Conservation (phyloP, 2,888 invertebrate genomes). For the Andrena minutula region DNA sequence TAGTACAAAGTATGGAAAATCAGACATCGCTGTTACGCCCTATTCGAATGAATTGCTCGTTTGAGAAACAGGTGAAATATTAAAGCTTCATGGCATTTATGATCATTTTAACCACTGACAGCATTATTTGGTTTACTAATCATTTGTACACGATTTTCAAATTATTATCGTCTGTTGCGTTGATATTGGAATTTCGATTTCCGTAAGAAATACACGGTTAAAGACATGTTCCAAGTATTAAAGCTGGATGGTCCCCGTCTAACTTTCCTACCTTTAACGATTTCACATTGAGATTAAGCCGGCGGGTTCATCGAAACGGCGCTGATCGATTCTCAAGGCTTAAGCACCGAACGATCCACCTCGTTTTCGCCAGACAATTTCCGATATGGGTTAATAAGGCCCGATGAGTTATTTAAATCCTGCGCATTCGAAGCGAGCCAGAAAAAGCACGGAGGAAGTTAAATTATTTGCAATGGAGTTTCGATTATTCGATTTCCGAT, state of each 20-base stretch:
- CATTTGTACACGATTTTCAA: neutral
- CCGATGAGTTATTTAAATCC: slow-evolving; percentile 50
- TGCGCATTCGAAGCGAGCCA: neutral
- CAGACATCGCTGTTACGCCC: neutral
- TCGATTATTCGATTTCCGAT: slow-evolving; percentile 55
- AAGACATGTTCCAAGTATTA: neutral
- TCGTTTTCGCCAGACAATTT: neutral
- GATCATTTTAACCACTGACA: slow-evolving; percentile 12
- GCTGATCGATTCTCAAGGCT: slow-evolving; percentile 1
- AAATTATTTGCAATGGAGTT: slow-evolving; percentile 44
- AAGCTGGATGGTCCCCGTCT: neutral
- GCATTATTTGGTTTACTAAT: neutral
- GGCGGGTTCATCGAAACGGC: neutral
- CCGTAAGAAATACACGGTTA: neutral
- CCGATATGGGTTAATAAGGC: slow-evolving; percentile 13
- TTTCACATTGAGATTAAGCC: slow-evolving; percentile 7
- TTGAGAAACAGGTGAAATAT: neutral
- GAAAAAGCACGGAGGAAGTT: slow-evolving; percentile 29
- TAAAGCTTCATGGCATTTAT: neutral
- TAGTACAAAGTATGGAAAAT: neutral
- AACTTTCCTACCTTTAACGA: neutral
- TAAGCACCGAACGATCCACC: slow-evolving; percentile 21
- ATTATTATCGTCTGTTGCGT: neutral
- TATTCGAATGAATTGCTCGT: neutral
- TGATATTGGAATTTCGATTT: neutral